Conservation (phyloP, 2,113 vertebrate species). For the Melanocharis versteri region DNA sequence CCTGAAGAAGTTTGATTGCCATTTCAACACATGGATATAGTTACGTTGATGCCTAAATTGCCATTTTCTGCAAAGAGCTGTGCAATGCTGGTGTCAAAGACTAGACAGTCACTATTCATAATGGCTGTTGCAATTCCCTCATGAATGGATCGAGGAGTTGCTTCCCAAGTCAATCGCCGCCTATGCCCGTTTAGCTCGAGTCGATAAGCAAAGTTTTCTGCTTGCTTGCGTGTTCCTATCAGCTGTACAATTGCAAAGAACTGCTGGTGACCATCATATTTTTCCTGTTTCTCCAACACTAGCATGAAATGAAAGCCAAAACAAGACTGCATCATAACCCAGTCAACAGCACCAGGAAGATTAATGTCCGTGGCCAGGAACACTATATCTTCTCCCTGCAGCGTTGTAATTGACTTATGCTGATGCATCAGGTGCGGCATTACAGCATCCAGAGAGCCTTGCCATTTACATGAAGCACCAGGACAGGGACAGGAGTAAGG, state of each 20-base stretch:
- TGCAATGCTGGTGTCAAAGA: constrained; percentile 98
- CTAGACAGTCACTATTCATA: constrained; percentile 99
- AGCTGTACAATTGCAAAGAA: constrained; percentile 99
- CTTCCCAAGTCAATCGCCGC: constrained; percentile 98
- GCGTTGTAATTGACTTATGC: constrained; percentile 97
- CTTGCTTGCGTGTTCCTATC: constrained; percentile 98
- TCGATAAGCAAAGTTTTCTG: constrained; percentile 97
- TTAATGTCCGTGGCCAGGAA: constrained; percentile 99
- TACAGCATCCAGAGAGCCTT: constrained; percentile 95
- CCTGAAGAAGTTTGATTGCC: constrained; percentile 70
- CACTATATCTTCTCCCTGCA: constrained; percentile 99
- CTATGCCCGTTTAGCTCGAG: constrained; percentile 98
- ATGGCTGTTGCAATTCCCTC: constrained; percentile 99
- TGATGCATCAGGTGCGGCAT: constrained; percentile 99
- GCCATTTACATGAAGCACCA: constrained; percentile 97
- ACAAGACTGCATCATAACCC: constrained; percentile 99
- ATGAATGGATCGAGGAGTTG: constrained; percentile 95
- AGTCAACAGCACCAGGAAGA: constrained; percentile 96
- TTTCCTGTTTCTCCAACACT: constrained; percentile 98
- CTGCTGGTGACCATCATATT: constrained; percentile 98
- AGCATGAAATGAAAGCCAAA: constrained; percentile 99
- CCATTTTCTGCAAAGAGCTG: constrained; percentile 99
- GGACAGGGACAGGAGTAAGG: constrained; percentile 98
- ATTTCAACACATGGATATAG: constrained; percentile 98
- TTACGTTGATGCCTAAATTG: constrained; percentile 99